Percentiles rank a stretch among this genome's conserved stretches.
These are phyloP conservation scores for Lacerta agilis DNA, from an alignment of 2,797 vertebrate species.

Conservation along the genomic window DNA sequence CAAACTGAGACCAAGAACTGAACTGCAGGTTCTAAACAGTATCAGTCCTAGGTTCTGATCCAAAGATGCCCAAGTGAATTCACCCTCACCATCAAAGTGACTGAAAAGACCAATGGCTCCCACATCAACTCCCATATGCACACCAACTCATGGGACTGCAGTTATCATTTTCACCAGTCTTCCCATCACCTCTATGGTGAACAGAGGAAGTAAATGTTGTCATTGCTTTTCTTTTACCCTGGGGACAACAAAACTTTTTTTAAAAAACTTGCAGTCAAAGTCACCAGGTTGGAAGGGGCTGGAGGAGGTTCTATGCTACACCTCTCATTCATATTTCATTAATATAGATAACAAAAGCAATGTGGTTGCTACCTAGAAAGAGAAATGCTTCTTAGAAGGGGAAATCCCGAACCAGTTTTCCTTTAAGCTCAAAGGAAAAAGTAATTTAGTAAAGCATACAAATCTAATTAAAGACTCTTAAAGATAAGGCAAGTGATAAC, in stretches of 20 bases:
- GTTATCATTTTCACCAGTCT: background rate
- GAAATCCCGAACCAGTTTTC: conserved; percentile 1
- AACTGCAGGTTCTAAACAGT: background rate
- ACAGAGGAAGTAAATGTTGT: conserved; percentile 13
- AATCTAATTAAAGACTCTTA: conserved; percentile 21
- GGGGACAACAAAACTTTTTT: background rate
- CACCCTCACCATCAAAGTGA: background rate
- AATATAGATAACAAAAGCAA: background rate
- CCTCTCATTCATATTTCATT: conserved; percentile 24
- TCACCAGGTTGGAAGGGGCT: too few relatives aligned
- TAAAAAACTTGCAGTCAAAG: background rate
- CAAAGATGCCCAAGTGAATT: too few relatives aligned
- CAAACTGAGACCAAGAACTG: too few relatives aligned
- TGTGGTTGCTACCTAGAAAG: background rate
- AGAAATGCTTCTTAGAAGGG: background rate
- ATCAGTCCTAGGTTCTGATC: background rate
- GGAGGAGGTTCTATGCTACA: background rate
- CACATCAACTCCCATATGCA: background rate
- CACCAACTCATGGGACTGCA: background rate
- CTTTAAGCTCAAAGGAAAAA: conserved; percentile 17
- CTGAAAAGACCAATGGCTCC: background rate
- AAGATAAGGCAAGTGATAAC: conserved; percentile 4
- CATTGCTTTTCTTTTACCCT: background rate
- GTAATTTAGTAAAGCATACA: background rate
- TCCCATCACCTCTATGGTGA: background rate